Percentiles rank a stretch among this genome's conserved stretches.
phyloP scores from a whole-genome alignment of 2,797 vertebrate genomes.

The Crocodylus rhombifer region DNA sequence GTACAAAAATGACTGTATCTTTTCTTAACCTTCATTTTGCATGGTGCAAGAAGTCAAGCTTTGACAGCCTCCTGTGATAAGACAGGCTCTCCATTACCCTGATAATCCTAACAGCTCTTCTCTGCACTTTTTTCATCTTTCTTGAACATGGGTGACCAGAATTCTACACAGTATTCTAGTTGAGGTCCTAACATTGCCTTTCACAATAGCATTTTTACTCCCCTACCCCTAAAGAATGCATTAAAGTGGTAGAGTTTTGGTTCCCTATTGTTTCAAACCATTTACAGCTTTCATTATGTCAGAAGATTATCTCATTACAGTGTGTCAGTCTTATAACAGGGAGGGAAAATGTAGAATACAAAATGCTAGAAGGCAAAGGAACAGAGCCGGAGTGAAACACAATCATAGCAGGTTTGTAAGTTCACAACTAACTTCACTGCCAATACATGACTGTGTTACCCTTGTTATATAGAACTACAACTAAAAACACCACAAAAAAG shows the following conservation, averaged over 20 bases:
- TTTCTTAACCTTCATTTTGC: neutral
- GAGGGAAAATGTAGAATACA: neutral
- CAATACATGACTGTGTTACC: neutral
- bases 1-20: neutral
- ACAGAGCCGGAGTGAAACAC: neutral
- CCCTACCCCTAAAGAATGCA: neutral
- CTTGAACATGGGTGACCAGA: neutral
- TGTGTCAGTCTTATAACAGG: neutral
- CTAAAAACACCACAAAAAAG: slow-evolving; percentile 27
- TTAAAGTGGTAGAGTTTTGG: slow-evolving; percentile 19
- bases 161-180: neutral
- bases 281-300: neutral
- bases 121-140: neutral
- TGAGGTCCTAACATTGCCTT: neutral
- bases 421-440: neutral
- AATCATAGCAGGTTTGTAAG: neutral
- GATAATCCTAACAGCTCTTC: neutral
- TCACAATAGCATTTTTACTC: accelerated
- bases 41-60: neutral
- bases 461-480: neutral
- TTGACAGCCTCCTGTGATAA: neutral
- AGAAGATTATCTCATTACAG: neutral
- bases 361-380: neutral
- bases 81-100: neutral
- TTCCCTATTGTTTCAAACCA: slow-evolving; percentile 5